Evolutionary conservation across 2,888 invertebrate genomes (phyloP).

Genomic region (Eilema caniola): DNA sequence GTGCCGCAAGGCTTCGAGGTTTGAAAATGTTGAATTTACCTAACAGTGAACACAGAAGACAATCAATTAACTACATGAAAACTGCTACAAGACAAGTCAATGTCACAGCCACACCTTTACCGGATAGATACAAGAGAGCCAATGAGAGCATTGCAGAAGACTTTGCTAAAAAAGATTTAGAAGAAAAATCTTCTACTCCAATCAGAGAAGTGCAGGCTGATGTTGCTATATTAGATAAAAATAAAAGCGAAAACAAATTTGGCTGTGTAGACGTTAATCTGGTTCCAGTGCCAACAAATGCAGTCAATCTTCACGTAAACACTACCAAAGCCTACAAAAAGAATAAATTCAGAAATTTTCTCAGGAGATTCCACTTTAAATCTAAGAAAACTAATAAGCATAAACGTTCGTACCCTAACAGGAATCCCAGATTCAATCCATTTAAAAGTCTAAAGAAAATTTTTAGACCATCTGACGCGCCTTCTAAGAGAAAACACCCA

Average conservation of each 20-base stretch:
- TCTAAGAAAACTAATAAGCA: slow-evolving; percentile 31
- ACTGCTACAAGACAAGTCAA: not conserved
- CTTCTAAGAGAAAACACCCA: slow-evolving; percentile 3
- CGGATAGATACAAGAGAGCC: slow-evolving; percentile 18
- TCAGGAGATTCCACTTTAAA: slow-evolving; percentile 54
- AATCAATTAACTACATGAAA: not conserved
- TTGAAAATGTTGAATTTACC: slow-evolving; percentile 27
- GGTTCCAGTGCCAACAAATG: slow-evolving; percentile 56
- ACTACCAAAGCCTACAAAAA: slow-evolving; percentile 32
- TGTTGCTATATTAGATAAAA: slow-evolving; percentile 11
- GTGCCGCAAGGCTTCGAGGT: not conserved
- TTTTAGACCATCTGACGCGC: slow-evolving; percentile 37
- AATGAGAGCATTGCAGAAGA: slow-evolving; percentile 21
- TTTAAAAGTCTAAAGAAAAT: slow-evolving; percentile 63
- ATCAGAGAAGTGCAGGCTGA: slow-evolving; percentile 5
- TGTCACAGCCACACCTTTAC: not conserved
- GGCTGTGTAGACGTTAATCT: slow-evolving; percentile 61
- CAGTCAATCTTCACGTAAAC: slow-evolving; percentile 50
- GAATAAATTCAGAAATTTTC: slow-evolving; percentile 49
- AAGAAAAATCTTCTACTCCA: slow-evolving; percentile 26
- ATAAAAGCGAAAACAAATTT: slow-evolving; percentile 37
- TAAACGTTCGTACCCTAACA: slow-evolving; percentile 28
- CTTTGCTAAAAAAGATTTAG: slow-evolving; percentile 18
- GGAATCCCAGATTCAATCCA: slow-evolving; percentile 62
- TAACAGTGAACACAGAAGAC: slow-evolving; percentile 21